Conservation (phyloP, 2,113 vertebrate genomes). For the Calidris pygmaea region DNA sequence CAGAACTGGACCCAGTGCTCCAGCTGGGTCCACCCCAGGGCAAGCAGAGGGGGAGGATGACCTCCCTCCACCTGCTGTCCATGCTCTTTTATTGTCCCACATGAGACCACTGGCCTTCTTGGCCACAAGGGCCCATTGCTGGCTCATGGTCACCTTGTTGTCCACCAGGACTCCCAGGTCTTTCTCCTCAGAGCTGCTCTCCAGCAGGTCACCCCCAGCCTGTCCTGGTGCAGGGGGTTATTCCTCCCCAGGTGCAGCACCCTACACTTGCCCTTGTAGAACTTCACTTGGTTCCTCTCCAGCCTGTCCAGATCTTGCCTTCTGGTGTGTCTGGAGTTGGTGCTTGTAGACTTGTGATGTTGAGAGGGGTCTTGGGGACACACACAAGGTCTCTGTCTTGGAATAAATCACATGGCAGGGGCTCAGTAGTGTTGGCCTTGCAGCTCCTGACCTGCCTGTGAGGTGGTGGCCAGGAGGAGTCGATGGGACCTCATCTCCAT, state of each 20-base stretch:
- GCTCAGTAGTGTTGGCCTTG: fast-evolving
- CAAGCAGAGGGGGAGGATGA: neutral
- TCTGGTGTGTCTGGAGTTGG: neutral
- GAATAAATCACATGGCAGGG: fast-evolving
- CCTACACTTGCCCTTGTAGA: neutral
- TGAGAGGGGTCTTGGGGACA: neutral
- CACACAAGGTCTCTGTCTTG: fast-evolving
- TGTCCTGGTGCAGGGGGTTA: neutral
- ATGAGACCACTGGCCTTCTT: neutral
- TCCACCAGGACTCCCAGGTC: neutral
- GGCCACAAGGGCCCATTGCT: neutral
- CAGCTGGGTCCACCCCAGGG: neutral
- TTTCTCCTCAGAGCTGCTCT: neutral
- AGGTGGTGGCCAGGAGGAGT: neutral
- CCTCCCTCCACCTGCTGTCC: neutral
- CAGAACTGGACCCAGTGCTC: neutral
- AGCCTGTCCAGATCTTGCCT: neutral
- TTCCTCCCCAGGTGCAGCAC: neutral
- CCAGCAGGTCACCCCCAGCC: neutral
- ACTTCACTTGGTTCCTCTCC: neutral
- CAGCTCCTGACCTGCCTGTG: fast-evolving
- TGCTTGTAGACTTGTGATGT: neutral
- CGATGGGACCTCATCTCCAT: fast-evolving
- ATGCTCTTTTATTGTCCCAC: neutral
- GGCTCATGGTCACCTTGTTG: neutral